A percentile compares a stretch with the other conserved stretches of the same genome.
These are phyloP conservation scores for Eidolon helvum DNA, from an alignment of 2,113 vertebrate species.

Conservation along the genomic window DNA sequence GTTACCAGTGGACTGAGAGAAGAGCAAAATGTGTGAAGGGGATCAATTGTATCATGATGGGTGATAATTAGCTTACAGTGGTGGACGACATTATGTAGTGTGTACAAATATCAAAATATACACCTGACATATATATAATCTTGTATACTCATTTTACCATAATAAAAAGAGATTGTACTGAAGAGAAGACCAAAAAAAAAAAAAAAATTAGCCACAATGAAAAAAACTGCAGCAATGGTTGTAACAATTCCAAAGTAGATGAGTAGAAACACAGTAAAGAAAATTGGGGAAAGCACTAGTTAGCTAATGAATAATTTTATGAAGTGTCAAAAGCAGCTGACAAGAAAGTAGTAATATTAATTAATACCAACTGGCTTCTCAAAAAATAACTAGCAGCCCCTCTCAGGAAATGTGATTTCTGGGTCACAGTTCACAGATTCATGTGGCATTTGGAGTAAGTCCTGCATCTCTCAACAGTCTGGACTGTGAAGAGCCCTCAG, in stretches of 20 bases:
- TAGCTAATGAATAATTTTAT: conserved; percentile 63
- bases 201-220: background rate
- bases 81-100: background rate
- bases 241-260: conserved; percentile 53
- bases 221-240: conserved; percentile 35
- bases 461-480: conserved; percentile 33
- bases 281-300: background rate
- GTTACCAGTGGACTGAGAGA: background rate
- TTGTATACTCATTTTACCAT: background rate
- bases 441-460: background rate
- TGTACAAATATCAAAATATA: background rate
- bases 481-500: conserved; percentile 49
- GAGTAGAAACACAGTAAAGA: conserved; percentile 48
- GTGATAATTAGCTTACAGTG: background rate
- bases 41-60: background rate
- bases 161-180: background rate
- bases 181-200: background rate
- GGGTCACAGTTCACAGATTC: conserved; percentile 22
- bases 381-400: conserved; percentile 25
- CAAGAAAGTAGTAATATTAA: conserved; percentile 65
- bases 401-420: background rate
- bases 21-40: too few relatives aligned
- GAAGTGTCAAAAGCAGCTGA: conserved; percentile 64
- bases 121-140: background rate
- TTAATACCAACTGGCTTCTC: conserved; percentile 67